phyloP scores from a whole-genome alignment of 2,113 vertebrate species.

The Podiceps cristatus region DNA sequence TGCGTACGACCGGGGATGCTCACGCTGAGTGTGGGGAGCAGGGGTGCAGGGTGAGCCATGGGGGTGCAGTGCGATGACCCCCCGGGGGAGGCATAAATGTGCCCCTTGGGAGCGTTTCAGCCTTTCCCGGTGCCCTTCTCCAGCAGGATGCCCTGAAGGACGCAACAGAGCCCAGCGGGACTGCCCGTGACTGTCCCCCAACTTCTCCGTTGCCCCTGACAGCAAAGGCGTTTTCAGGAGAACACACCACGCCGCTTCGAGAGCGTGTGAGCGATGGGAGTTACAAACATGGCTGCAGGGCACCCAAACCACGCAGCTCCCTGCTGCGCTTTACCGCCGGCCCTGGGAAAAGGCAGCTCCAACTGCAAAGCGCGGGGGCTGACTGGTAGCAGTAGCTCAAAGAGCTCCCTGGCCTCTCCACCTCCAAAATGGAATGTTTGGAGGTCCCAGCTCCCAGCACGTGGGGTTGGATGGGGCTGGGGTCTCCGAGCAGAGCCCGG shows the following conservation, averaged over 20 bases:
- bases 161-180: background rate
- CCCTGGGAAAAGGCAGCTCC: background rate
- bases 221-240: background rate
- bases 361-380: background rate
- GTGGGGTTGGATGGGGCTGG: background rate
- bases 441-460: background rate
- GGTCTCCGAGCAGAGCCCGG: background rate
- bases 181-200: fast-evolving
- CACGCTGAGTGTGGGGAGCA: fast-evolving
- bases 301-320: background rate
- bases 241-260: fast-evolving
- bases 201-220: background rate
- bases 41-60: too few relatives aligned
- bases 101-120: background rate
- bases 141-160: background rate
- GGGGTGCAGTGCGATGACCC: background rate
- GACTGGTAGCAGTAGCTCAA: background rate
- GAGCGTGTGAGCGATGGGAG: background rate
- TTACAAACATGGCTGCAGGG: background rate
- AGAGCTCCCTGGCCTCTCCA: background rate
- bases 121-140: background rate
- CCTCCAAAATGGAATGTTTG: background rate
- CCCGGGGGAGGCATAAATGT: background rate
- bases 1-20: fast-evolving
- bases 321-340: fast-evolving